Evolutionary conservation across 53 echinoderm and acorn worm genomes (phyloP), one percentile per base, ranked within the genome.

Genomic region (Luidia sarsii): DNA sequence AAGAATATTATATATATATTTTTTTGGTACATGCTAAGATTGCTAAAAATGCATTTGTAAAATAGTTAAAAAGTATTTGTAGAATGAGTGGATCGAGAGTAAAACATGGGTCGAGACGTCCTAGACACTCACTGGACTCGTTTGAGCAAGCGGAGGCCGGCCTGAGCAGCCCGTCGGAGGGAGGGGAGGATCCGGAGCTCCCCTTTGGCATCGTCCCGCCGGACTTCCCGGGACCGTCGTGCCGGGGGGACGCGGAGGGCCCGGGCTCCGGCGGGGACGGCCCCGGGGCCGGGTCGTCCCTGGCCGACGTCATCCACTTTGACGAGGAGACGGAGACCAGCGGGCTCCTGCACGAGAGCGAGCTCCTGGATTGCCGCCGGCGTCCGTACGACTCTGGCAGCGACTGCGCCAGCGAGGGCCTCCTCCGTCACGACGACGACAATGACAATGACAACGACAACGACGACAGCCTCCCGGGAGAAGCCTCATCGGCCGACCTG

Each of bases 141-240:
- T 86, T 86, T 68, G 86, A 86, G 61, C 56, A 80, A 11, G 15
- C 68, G 46, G 80, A 86, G 53, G 72, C 55, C 35, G 56, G 56
- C 35, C 33, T 80, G 70, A 86, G 57, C 38, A 55, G 67, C 67
- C 82, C 67, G 3, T 82, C 82, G 16, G 39, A 37, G 5, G 72
- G 33, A 3, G 72, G 39, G 21, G 34, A 36, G 36, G 53, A 56
- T n/a, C 36, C 72, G 0, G 72, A 72, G 35, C 72, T 72, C 34
- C 72, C 72, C 36, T 33, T 72, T 53, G 72, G 56, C 28, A 11
- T n/a, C 29, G 6, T 25, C 72, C 54, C 54, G 11, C 54, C 56
- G 7, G 56, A 36, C 38, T 38, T 55, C 56, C 23, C 23, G 10
- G 41, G 25, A 25, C 38, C 56, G 38, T 72, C 72, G 24, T 38